Evolutionary conservation across 2,888 invertebrate species (phyloP).

Genomic region (Drosophila dives): DNA sequence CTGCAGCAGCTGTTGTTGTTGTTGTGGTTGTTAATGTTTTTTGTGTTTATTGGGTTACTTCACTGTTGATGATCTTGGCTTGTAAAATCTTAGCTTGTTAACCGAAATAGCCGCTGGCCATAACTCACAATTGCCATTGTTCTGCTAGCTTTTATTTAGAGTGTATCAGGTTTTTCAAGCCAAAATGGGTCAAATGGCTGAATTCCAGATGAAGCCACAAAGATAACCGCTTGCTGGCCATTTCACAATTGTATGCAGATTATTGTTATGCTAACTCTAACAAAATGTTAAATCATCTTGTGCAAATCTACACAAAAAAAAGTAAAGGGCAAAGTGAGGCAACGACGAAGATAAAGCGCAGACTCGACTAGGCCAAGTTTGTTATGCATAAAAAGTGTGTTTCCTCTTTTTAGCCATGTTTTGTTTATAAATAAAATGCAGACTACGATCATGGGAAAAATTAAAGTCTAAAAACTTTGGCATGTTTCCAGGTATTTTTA

Average conservation of each 20-base stretch:
- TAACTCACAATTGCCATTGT: slow-evolving; percentile 63
- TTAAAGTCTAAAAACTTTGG: neutral
- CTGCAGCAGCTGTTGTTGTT: neutral
- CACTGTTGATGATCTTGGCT: slow-evolving; percentile 27
- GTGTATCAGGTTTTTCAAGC: slow-evolving; percentile 1
- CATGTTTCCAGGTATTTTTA: neutral
- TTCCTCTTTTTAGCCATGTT: neutral
- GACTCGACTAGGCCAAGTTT: neutral
- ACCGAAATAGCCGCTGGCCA: slow-evolving; percentile 55
- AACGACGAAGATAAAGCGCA: neutral
- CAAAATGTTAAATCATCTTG: neutral
- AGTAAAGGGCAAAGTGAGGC: neutral
- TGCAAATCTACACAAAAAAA: neutral
- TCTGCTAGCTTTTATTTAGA: slow-evolving; percentile 13
- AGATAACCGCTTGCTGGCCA: slow-evolving; percentile 21
- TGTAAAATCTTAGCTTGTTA: slow-evolving; percentile 40
- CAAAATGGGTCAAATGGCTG: slow-evolving; percentile 57
- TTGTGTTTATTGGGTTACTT: slow-evolving; percentile 40
- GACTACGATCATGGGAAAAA: neutral
- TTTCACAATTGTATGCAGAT: slow-evolving; percentile 44
- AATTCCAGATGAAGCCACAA: slow-evolving; percentile 24
- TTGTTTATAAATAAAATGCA: neutral
- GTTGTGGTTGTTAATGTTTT: neutral
- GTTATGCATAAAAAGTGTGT: neutral
- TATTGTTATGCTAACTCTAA: slow-evolving; percentile 10